Percentiles rank a stretch among this genome's conserved stretches.
These are phyloP conservation scores for Pinna nobilis DNA, from an alignment of 1,140 invertebrate genomes.

Conservation along the genomic window DNA sequence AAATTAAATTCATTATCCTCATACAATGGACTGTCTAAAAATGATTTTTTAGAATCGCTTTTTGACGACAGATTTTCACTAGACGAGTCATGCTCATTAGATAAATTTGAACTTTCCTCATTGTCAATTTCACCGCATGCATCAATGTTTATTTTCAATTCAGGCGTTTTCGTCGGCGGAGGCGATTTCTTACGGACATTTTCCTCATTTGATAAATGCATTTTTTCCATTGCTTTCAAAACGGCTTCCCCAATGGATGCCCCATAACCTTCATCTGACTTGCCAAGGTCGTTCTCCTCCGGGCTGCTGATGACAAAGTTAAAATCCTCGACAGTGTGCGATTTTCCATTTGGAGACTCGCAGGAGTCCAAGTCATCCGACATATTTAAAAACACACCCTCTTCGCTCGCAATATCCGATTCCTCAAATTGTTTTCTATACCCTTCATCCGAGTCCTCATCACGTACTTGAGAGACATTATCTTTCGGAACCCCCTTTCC, in stretches of 20 bases:
- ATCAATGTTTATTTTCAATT: constrained; percentile 6
- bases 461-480: constrained; percentile 24
- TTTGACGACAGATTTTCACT: neutral
- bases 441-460: constrained; percentile 57
- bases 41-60: constrained; percentile 36
- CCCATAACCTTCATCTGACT: constrained; percentile 34
- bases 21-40: constrained; percentile 54
- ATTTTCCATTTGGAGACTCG: constrained; percentile 12
- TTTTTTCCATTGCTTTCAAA: constrained; percentile 9
- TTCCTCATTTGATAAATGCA: neutral
- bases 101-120: neutral
- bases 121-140: neutral
- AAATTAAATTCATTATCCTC: constrained; percentile 72
- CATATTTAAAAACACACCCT: constrained; percentile 67
- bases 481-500: neutral
- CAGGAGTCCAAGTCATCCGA: constrained; percentile 60
- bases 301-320: constrained; percentile 57
- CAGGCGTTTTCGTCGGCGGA: constrained; percentile 1
- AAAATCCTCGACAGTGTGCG: constrained; percentile 25
- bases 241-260: constrained; percentile 51
- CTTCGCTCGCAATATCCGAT: no score
- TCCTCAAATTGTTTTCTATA: no score
- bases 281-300: constrained; percentile 45
- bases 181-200: constrained; percentile 4
- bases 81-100: no score